A percentile compares a stretch with the other conserved stretches of the same genome.
Evolutionary conservation across 2,797 vertebrate genomes (phyloP).

Genomic region (Parambassis ranga): DNA sequence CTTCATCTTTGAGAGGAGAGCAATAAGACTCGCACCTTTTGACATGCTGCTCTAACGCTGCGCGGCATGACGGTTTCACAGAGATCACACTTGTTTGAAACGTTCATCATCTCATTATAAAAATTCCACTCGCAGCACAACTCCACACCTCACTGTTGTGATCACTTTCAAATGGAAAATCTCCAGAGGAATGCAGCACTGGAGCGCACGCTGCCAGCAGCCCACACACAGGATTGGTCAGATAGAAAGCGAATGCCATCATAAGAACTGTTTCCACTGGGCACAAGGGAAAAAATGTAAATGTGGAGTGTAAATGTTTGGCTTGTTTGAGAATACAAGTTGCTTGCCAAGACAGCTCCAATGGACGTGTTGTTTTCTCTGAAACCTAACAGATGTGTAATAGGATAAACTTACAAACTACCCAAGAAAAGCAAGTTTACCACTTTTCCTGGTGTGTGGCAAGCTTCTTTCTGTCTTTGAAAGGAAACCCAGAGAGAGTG

Average conservation of each 20-base stretch:
- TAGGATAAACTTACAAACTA: conserved; percentile 57
- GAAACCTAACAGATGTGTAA: conserved; percentile 54
- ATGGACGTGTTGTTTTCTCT: conserved; percentile 59
- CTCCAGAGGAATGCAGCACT: conserved; percentile 63
- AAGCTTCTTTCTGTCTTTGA: neutral
- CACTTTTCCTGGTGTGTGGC: conserved; percentile 51
- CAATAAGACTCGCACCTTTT: conserved; percentile 38
- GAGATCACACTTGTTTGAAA: conserved; percentile 41
- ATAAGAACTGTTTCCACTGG: conserved; percentile 70
- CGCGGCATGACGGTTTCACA: neutral
- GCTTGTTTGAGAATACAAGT: conserved; percentile 63
- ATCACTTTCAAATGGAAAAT: conserved; percentile 75
- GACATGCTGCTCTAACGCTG: conserved; percentile 16
- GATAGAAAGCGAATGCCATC: conserved; percentile 67
- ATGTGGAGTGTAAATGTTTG: conserved; percentile 73
- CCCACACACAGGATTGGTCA: conserved; percentile 69
- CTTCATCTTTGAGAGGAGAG: conserved; percentile 49
- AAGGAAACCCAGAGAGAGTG: conserved; percentile 17
- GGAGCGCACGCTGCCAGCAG: conserved; percentile 54
- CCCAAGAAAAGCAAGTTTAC: conserved; percentile 47
- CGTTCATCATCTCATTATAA: conserved; percentile 47
- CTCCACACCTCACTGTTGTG: conserved; percentile 67
- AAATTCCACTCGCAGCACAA: conserved; percentile 40
- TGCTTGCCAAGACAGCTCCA: conserved; percentile 55
- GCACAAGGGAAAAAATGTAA: conserved; percentile 69